Evolutionary conservation across 1,140 invertebrate genomes (phyloP), one percentile per base, ranked within the genome.

Genomic region (Saxidomus purpurata): DNA sequence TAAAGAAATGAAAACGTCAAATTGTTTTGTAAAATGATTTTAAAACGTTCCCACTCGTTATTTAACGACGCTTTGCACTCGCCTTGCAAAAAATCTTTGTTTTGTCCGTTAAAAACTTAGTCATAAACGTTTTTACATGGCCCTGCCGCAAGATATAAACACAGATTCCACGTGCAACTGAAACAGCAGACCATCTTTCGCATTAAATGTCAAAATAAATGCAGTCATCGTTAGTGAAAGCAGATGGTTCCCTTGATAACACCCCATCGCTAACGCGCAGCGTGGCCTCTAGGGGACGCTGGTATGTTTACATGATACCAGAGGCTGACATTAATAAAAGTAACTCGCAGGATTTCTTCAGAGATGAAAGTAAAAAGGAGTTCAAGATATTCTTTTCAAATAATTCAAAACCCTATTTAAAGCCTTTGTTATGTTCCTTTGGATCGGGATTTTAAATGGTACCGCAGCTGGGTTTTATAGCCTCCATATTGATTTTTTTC

Each of bases 161-260:
- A 55, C 19, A 22, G 19, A n/a, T 8, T 22, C 19, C 52, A 55
- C 52, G 52, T 55, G 52, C 52, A 55, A 55, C 8, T 55, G 52
- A 55, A 55, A 55, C 22, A 55, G 19, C 52, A 55, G 22, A 55
- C 52, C 52, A 8, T 11, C 4, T 43, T 43, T n/a, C 25, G 55
- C 61, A 67, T 77, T 77, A 74, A 40, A 77, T 19, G 76, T 79
- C 76, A 79, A 25, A 52, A 49, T 55, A 79, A 79, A 79, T 43
- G 22, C 4, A 31, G 31, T 79, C 47, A 25, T 6, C 6, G 19
- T 8, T 22, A 52, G 25, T 22, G 31, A 55, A 36, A 36, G 36
- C 80, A 82, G 80, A 82, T 82, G 80, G 55, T 31, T 1, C 13
- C 36, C 13, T 9, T 4, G 80, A 82, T 82, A 63, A 67, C 11